Conservation (phyloP, 2,797 vertebrate species). For the Fringilla coelebs region DNA sequence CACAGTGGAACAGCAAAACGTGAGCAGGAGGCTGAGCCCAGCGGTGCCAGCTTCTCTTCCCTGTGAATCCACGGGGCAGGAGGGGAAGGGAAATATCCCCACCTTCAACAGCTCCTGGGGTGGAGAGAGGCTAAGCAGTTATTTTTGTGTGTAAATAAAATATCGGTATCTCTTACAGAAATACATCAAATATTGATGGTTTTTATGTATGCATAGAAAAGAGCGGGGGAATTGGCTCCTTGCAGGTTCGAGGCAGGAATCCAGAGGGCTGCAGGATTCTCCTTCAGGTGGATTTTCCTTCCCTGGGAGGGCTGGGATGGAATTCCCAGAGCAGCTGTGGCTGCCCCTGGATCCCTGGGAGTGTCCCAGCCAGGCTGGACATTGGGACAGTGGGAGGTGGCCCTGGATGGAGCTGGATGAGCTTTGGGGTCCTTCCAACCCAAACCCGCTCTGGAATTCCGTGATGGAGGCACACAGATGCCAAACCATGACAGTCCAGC, state of each 20-base stretch:
- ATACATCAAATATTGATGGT: fast-evolving
- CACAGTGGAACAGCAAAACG: not conserved
- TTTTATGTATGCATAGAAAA: fast-evolving
- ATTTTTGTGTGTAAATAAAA: fast-evolving
- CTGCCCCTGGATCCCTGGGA: not conserved
- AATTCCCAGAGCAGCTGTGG: not conserved
- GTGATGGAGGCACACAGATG: not conserved
- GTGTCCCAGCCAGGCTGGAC: not conserved
- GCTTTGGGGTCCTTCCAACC: not conserved
- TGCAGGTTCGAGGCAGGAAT: not conserved
- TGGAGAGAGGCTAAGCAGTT: not conserved
- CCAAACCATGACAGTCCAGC: not conserved
- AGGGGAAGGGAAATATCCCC: not conserved
- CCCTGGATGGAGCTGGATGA: not conserved
- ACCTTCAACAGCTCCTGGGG: not conserved
- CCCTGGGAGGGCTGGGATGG: not conserved
- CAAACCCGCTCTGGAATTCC: not conserved
- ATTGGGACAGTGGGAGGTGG: fast-evolving
- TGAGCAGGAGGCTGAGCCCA: not conserved
- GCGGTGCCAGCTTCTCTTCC: not conserved
- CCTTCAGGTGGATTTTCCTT: not conserved
- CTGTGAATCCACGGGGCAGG: fast-evolving
- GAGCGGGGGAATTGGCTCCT: not conserved
- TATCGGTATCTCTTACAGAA: fast-evolving
- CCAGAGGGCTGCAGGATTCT: not conserved